A percentile compares a stretch with the other conserved stretches of the same genome.
Evolutionary conservation across 2,888 invertebrate genomes (phyloP).

Genomic region (Xiphydria camelus): DNA sequence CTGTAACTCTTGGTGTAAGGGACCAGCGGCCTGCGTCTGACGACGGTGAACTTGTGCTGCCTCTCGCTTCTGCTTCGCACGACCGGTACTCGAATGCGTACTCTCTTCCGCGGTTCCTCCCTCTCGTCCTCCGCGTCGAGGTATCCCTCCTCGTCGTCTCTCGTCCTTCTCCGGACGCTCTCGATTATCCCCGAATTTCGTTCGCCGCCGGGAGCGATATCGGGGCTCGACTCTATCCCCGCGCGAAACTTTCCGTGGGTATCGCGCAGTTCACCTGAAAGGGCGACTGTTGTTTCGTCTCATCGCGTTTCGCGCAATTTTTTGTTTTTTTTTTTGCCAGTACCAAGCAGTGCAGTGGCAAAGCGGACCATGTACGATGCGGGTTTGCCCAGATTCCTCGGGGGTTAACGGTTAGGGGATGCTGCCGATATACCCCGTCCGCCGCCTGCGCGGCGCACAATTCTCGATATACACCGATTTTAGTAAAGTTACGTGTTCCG

Average conservation of each 20-base stretch:
- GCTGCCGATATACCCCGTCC: too few relatives aligned
- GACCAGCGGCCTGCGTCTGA: constrained; percentile 45
- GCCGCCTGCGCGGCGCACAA: too few relatives aligned
- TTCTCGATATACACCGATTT: too few relatives aligned
- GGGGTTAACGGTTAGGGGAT: too few relatives aligned
- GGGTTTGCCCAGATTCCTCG: too few relatives aligned
- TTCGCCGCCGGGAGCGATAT: constrained; percentile 9
- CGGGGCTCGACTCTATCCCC: constrained; percentile 7
- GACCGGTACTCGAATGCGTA: constrained; percentile 54
- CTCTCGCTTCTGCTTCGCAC: constrained; percentile 38
- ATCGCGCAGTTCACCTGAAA: constrained; percentile 32
- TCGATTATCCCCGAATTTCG: not conserved
- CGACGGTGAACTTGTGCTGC: constrained; percentile 50
- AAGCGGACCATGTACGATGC: too few relatives aligned
- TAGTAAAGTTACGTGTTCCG: too few relatives aligned
- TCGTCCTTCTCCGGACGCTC: not conserved
- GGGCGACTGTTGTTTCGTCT: constrained; percentile 26
- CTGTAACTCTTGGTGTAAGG: constrained; percentile 29
- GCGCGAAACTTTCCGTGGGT: constrained; percentile 4
- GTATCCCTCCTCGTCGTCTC: not conserved
- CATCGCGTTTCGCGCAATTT: too few relatives aligned
- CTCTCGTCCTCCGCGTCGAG: constrained; percentile 14
- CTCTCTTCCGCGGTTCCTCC: constrained; percentile 42
- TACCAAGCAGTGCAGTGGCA: too few relatives aligned
- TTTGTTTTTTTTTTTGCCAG: constrained; percentile 15